Base-by-base conservation (phyloP, 2,888 invertebrate species). In the Cremastobaeus sp. region DNA sequence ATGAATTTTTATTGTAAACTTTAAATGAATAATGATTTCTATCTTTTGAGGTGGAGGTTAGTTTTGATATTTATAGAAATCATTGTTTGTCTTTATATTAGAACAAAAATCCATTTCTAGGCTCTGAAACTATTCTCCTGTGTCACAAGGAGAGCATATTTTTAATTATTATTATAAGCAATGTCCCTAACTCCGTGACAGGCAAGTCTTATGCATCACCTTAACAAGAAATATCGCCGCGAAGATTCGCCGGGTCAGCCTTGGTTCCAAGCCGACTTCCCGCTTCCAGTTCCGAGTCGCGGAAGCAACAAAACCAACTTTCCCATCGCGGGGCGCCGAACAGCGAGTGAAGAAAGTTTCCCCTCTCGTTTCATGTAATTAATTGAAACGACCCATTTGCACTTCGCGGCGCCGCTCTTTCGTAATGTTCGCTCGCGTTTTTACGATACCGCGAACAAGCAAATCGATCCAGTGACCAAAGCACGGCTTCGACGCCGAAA, bases 281-380 rank as follows among this genome's bases (percentile, higher is more conserved):
- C n/a, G n/a, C n/a, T 77, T 77, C 68, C 76, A 74, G 72, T 70
- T 48, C 62, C 70, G 72, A 57, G 35, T 48, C 18, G 52, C 73
- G 73, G 76, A 78, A 74, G 74, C 25, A 62, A 66, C 62, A 55
- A 57, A 66, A 73, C 59, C 68, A 43, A 62, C 68, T 74, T 74
- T 74, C 73, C 68, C 73, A 68, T 74, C 59, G 50, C 50, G 34
- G 47, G 30, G 41, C 54, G 41, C 18, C 65, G 50, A 55, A 66
- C 48, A 35, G 48, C 65, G 37, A 35, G 34, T 32, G 72, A 72
- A 43, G 60, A 68, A 74, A 74, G 64, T 73, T 74, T 74, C 68
- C 57, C 68, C 68, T 68, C 68, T 68, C 73, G 57, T 74, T 68
- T 64, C 55, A 64, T 50, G 52, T 62, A 68, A 68, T 66, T 66